Conservation (phyloP, 2,113 vertebrate genomes). For the Mirza zaza region DNA sequence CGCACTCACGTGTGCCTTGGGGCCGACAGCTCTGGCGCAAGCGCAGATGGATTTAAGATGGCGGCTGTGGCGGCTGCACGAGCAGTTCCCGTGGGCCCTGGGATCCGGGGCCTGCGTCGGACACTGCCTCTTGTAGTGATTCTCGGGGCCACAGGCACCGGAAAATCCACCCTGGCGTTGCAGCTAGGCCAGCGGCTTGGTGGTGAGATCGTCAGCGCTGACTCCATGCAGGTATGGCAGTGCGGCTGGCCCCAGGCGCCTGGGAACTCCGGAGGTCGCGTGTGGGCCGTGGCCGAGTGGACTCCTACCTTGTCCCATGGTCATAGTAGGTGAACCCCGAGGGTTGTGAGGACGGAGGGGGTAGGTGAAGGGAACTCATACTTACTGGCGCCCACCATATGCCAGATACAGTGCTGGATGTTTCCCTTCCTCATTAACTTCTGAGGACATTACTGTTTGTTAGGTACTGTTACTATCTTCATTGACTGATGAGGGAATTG, state of each 20-base stretch:
- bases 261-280: background rate
- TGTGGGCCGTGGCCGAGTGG: background rate
- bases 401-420: background rate
- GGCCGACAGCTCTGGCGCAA: conserved; percentile 52
- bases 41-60: conserved; percentile 68
- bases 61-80: conserved; percentile 56
- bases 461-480: background rate
- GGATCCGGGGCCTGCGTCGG: conserved; percentile 27
- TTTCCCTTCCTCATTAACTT: background rate
- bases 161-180: conserved; percentile 93
- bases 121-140: conserved; percentile 90
- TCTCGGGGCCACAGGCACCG: conserved; percentile 94
- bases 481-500: background rate
- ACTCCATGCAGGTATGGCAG: conserved; percentile 94
- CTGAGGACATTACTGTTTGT: background rate
- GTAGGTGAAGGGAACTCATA: background rate
- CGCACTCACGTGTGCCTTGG: conserved; percentile 65
- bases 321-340: background rate
- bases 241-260: background rate
- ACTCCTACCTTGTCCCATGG: background rate
- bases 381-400: background rate
- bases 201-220: conserved; percentile 95
- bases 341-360: background rate
- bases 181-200: conserved; percentile 89
- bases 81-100: background rate